Percentiles rank a stretch among this genome's conserved stretches.
phyloP scores from a whole-genome alignment of 53 echinoderm and acorn worm genomes.

The Paracentrotus lividus region DNA sequence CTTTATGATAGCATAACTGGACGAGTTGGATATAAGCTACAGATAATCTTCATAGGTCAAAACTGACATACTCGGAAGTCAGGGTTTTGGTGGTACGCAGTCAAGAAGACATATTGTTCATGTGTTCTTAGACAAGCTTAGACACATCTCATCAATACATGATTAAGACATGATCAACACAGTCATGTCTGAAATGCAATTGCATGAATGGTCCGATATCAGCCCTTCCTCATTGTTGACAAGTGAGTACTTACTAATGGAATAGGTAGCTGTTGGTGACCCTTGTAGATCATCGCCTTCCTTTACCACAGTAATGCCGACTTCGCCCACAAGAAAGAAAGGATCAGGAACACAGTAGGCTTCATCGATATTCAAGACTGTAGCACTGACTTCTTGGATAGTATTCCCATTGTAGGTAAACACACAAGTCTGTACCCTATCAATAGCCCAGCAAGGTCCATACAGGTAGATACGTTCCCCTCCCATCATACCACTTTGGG shows the following conservation, averaged over 20 bases:
- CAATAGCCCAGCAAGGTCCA: slow-evolving; percentile 74
- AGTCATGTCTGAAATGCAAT: too few relatives aligned
- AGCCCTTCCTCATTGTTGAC: too few relatives aligned
- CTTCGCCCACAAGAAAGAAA: slow-evolving; percentile 89
- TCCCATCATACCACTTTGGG: slow-evolving; percentile 78
- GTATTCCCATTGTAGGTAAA: slow-evolving; percentile 63
- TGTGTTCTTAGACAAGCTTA: too few relatives aligned
- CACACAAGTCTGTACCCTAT: slow-evolving; percentile 47
- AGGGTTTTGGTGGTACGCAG: too few relatives aligned
- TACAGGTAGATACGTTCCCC: slow-evolving; percentile 77
- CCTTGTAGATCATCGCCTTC: neutral
- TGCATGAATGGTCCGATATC: too few relatives aligned
- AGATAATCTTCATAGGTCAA: too few relatives aligned
- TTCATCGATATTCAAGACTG: slow-evolving; percentile 46
- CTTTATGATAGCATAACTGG: too few relatives aligned
- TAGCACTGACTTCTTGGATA: slow-evolving; percentile 70
- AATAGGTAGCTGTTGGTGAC: slow-evolving; percentile 24
- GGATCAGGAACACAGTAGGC: slow-evolving; percentile 89
- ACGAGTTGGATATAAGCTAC: too few relatives aligned
- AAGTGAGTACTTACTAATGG: slow-evolving; percentile 22
- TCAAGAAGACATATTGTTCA: too few relatives aligned
- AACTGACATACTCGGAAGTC: too few relatives aligned
- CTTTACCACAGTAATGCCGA: slow-evolving; percentile 51
- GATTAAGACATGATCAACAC: too few relatives aligned
- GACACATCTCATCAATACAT: too few relatives aligned